Base-by-base conservation (phyloP, 2,888 invertebrate genomes). In the Cheilosia grossa region DNA sequence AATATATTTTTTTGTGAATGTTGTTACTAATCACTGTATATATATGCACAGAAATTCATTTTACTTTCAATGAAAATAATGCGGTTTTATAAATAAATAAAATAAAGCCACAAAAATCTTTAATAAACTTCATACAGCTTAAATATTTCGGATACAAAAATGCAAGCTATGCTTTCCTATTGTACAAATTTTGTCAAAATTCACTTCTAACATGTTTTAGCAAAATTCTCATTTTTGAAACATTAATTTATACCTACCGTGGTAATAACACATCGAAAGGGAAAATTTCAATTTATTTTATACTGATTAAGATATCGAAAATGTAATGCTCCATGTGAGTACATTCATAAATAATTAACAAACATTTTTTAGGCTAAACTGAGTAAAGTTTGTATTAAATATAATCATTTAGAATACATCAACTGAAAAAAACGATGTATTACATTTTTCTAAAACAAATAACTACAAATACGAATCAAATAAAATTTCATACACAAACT, bases 151-250 rank as follows among this genome's bases (percentile, higher is more conserved):
- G 44, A 56, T 54, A 19, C 44, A 49, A 40, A 64, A 75, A 75
- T 58, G 75, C 75, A 75, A 75, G 81, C 69, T 51, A 49, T 51
- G 80, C 74, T 74, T 74, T 47, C 37, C 19, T 58, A 4, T 58
- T 69, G 69, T 75, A 75, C 63, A 81, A 78, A 78, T 63, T 59
- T 64, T 66, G 74, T 74, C 61, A 67, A 47, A 74, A 80, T 73
- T 73, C 37, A 67, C 27, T 67, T 80, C 61, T 80, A 78, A 70
- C 78, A 63, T 40, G 15, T 33, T 63, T 42, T 56, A 63, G 70
- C 19, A 56, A 42, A 63, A 40, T 21, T 15, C 27, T 67, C 44
- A 56, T 63, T 56, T 30, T 44, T 67, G 44, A 47, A 70, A 58
- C n/a, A 64, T 51, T 49, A 49, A 64, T 56, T 56, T 51, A 67